Evolutionary conservation across 1,140 invertebrate species (phyloP).

Genomic region (Thrips palmi): DNA sequence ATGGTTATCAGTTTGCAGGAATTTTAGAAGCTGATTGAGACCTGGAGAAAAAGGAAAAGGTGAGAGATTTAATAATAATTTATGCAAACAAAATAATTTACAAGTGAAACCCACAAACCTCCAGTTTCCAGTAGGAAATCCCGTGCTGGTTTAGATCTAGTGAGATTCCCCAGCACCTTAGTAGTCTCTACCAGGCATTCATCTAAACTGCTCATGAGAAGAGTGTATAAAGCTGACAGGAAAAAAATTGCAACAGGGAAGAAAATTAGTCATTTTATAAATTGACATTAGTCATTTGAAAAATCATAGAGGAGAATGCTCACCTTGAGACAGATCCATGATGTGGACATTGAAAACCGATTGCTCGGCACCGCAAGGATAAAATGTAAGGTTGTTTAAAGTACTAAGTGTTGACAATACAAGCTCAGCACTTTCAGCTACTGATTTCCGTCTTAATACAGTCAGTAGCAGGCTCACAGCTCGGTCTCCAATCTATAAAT

Average conservation of each 20-base stretch:
- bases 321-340: constrained; percentile 22
- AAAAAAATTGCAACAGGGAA: constrained; percentile 15
- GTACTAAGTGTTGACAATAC: constrained; percentile 40
- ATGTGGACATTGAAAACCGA: constrained; percentile 15
- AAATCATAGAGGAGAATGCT: constrained; percentile 13
- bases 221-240: constrained; percentile 23
- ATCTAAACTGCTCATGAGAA: constrained; percentile 27
- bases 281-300: constrained; percentile 14
- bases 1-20: constrained; percentile 30
- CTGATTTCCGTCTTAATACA: constrained; percentile 27
- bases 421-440: constrained; percentile 39
- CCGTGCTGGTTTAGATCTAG: constrained; percentile 34
- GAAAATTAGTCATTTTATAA: constrained; percentile 11
- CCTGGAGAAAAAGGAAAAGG: constrained; percentile 22
- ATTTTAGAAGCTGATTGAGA: constrained; percentile 27
- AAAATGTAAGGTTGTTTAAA: constrained; percentile 47
- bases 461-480: constrained; percentile 31
- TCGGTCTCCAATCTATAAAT: constrained; percentile 18
- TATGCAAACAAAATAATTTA: not conserved
- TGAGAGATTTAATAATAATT: constrained; percentile 13
- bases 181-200: constrained; percentile 39
- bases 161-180: constrained; percentile 45
- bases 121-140: constrained; percentile 31
- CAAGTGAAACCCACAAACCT: constrained; percentile 16
- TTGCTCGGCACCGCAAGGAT: constrained; percentile 24